Percentiles rank a stretch among this genome's conserved stretches.
phyloP scores from a whole-genome alignment of 2,113 vertebrate genomes.

The Chloroceryle aenea region DNA sequence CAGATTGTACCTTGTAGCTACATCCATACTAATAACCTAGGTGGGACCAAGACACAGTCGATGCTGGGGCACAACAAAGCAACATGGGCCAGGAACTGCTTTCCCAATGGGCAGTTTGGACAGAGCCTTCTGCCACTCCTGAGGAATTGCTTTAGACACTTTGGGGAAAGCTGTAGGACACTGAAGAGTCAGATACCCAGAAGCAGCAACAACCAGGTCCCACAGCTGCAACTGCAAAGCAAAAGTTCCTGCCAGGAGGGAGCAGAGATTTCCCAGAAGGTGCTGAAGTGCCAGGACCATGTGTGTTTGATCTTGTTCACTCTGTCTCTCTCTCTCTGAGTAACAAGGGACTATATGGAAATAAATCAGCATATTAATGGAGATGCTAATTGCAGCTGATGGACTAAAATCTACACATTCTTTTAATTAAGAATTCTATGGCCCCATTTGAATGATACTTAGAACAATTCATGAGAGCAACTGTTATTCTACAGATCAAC shows the following conservation, averaged over 20 bases:
- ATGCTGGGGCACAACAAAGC: neutral
- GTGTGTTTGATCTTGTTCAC: neutral
- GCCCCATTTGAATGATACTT: neutral
- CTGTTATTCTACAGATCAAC: neutral
- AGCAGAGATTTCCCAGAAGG: neutral
- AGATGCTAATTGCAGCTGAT: neutral
- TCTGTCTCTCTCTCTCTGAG: neutral
- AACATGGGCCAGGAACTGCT: neutral
- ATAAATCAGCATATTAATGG: slow-evolving; percentile 39
- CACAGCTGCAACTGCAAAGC: neutral
- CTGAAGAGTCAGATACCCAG: accelerated
- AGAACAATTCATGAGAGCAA: neutral
- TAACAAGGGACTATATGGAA: neutral
- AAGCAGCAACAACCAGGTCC: neutral
- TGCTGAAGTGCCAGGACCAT: neutral
- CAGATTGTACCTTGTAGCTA: neutral
- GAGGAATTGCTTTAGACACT: neutral
- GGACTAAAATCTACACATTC: neutral
- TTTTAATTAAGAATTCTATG: slow-evolving; percentile 1
- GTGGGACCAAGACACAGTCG: neutral
- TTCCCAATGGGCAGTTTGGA: neutral
- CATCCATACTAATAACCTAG: neutral
- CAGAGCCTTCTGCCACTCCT: neutral
- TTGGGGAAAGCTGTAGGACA: neutral
- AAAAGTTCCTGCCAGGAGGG: neutral